Base-by-base conservation (phyloP, 2,113 vertebrate genomes). In the Hystrix cristata region DNA sequence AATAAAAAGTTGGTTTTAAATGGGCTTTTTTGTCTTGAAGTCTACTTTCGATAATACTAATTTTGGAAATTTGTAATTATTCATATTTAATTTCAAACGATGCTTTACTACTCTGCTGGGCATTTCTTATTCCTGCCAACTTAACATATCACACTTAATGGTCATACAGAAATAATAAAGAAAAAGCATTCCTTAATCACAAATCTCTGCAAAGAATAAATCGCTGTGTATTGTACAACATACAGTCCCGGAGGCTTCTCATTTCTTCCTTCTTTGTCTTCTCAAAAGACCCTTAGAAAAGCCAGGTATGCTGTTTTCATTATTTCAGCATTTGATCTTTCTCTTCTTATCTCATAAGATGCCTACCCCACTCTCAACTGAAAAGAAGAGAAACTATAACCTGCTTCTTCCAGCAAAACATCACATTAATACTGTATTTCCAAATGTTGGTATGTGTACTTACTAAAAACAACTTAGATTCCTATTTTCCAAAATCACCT, bases 251-350 rank as follows among this genome's bases (percentile, higher is more conserved):
- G 38, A 31, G 57, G 14, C 1, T 72, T 71, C 48, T 25, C 38
- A 59, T 1, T 51, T 8, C 11, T 94, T 74, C 19, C 15, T 64
- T 78, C n/a, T 51, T 18, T 86, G 21, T 53, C 34, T 88, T 80
- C 79, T n/a, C 7, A 29, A 46, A 81, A 67, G 43, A 0, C 2
- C 11, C 5, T 55, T 59, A 23, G 62, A 93, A 89, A 90, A 95
- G 25, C 25, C 11, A 86, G 25, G 0, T 34, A 18, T 85, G 13
- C 51, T 76, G 25, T 4, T 86, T 86, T 94, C 71, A 71, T 55
- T 91, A n/a, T 62, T 92, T 43, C 64, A 80, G 34, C 46, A 25
- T 89, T 94, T 89, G 34, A 71, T 62, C 10, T n/a, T 95, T 83
- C 38, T 60, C 29, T 87, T 81, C 27, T 8, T 72, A 60, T 80